Evolutionary conservation across 1,140 invertebrate species (phyloP).

Genomic region (Megathymus violae): DNA sequence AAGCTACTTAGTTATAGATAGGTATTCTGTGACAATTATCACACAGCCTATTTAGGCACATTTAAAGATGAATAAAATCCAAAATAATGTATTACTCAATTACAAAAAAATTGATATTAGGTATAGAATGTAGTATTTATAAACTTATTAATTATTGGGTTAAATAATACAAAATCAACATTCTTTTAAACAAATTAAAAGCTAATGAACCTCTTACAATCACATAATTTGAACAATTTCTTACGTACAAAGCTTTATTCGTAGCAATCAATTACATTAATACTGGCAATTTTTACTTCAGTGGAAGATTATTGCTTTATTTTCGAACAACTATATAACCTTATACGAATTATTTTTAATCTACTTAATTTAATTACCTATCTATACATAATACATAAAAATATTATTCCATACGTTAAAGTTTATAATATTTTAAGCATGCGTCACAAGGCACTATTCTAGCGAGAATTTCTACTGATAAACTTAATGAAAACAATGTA

Average conservation of each 20-base stretch:
- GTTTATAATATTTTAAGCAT: conserved; percentile 73
- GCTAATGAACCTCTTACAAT: conserved; percentile 8
- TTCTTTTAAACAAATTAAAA: neutral
- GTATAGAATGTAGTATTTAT: too few relatives aligned
- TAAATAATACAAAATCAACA: conserved; percentile 1
- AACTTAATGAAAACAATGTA: conserved; percentile 61
- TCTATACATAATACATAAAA: conserved; percentile 72
- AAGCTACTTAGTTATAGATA: neutral
- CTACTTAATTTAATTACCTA: conserved; percentile 38
- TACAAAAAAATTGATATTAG: too few relatives aligned
- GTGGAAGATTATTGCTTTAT: conserved; percentile 74
- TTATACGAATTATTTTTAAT: conserved; percentile 52
- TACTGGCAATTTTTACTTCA: conserved; percentile 65
- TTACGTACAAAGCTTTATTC: conserved; percentile 25
- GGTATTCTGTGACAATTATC: conserved; percentile 4
- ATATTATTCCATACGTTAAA: conserved; percentile 65
- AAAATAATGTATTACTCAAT: neutral
- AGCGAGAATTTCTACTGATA: conserved; percentile 69
- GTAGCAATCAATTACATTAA: conserved; percentile 43
- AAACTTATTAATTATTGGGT: neutral
- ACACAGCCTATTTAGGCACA: conserved; percentile 23
- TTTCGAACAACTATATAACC: conserved; percentile 50
- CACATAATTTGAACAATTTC: conserved; percentile 8
- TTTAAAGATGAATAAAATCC: neutral
- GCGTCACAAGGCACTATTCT: conserved; percentile 82